These are phyloP conservation scores for Amphimallon solstitiale DNA, from an alignment of 2,888 invertebrate species.

Conservation along the genomic window DNA sequence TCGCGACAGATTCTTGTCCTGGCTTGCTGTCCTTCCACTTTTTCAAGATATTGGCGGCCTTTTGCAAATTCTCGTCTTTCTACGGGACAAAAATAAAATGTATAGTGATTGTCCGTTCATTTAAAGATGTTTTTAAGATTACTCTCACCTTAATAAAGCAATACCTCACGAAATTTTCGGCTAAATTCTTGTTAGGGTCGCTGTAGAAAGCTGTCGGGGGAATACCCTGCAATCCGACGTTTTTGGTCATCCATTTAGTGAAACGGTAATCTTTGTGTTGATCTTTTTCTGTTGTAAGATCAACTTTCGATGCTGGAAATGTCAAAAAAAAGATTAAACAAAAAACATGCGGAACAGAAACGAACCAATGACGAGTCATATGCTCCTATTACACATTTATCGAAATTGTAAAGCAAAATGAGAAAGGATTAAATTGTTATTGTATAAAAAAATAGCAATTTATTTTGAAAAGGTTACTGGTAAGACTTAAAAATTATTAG, in stretches of 20 bases:
- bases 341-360: not conserved
- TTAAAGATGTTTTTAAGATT: conserved; percentile 9
- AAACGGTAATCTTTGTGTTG: conserved; percentile 88
- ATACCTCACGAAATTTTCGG: conserved; percentile 88
- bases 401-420: no score
- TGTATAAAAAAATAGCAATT: no score
- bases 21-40: conserved; percentile 65
- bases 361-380: conserved; percentile 18
- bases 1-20: not conserved
- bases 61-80: conserved; percentile 78
- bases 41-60: conserved; percentile 72
- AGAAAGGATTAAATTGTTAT: no score
- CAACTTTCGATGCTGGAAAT: conserved; percentile 71
- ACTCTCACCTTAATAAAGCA: conserved; percentile 88
- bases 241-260: conserved; percentile 95
- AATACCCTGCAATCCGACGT: conserved; percentile 91
- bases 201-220: conserved; percentile 96
- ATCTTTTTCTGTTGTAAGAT: conserved; percentile 76
- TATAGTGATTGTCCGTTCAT: conserved; percentile 36
- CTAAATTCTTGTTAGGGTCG: conserved; percentile 79
- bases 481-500: no score
- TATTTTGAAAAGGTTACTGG: no score
- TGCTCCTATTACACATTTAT: no score
- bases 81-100: conserved; percentile 61
- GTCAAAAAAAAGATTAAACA: not conserved